These are phyloP conservation scores for Phorcus lineatus DNA, from an alignment of 2,888 invertebrate species.

Conservation along the genomic window DNA sequence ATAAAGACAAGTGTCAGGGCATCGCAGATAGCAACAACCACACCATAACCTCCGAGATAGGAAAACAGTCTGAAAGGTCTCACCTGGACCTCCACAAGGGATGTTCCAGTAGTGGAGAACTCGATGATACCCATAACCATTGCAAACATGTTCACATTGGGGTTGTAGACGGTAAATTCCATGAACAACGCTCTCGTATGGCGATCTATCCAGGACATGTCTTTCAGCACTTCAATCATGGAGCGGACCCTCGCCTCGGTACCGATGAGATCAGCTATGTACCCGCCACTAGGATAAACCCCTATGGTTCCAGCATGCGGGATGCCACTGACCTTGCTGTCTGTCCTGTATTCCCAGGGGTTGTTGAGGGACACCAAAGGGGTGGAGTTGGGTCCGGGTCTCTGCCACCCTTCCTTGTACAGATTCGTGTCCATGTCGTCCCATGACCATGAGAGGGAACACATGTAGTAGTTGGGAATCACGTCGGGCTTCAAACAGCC, in stretches of 20 bases:
- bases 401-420: conserved; percentile 48
- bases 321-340: conserved; percentile 51
- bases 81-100: conserved; percentile 42
- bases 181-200: conserved; percentile 56
- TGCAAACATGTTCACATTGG: conserved; percentile 60
- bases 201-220: conserved; percentile 53
- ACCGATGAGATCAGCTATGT: conserved; percentile 56
- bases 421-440: conserved; percentile 42
- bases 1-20: conserved; percentile 47
- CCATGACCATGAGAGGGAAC: conserved; percentile 50
- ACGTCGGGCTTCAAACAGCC: too few relatives aligned
- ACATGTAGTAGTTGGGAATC: conserved; percentile 30
- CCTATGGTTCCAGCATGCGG: conserved; percentile 57
- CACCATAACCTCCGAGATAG: conserved; percentile 57
- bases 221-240: conserved; percentile 37
- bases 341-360: conserved; percentile 54
- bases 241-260: conserved; percentile 38
- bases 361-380: conserved; percentile 27
- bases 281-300: conserved; percentile 60
- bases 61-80: conserved; percentile 58
- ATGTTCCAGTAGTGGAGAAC: conserved; percentile 47
- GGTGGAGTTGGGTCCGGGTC: conserved; percentile 14
- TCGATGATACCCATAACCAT: conserved; percentile 55
- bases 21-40: conserved; percentile 53
- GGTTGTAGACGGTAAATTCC: conserved; percentile 61